Conservation (phyloP, 1,140 invertebrate genomes). For the Varroa destructor region DNA sequence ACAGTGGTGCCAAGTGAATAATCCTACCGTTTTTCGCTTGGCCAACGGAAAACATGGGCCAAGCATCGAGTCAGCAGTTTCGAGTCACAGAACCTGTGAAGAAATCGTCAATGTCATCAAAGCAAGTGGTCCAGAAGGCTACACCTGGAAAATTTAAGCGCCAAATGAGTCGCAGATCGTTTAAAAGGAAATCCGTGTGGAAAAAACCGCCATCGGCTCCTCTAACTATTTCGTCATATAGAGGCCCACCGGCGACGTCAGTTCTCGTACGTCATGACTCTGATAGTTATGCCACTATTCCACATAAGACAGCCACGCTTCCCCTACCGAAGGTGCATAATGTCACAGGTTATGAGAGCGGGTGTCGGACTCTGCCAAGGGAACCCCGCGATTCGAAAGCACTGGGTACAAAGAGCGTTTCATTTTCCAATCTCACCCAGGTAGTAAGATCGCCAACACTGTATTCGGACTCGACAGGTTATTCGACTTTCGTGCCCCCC, state of each 20-base stretch:
- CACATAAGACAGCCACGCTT: neutral
- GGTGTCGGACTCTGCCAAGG: constrained; percentile 83
- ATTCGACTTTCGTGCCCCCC: constrained; percentile 20
- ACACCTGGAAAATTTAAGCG: constrained; percentile 10
- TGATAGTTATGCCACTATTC: neutral
- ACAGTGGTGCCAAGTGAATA: neutral
- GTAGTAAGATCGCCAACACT: constrained; percentile 24
- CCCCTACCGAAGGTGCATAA: constrained; percentile 14
- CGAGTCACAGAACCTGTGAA: constrained; percentile 16
- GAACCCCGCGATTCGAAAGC: constrained; percentile 53
- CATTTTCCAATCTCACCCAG: constrained; percentile 22
- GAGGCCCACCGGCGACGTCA: too few relatives aligned
- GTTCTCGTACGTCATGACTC: too few relatives aligned
- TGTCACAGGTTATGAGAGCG: constrained; percentile 40
- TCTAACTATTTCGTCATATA: neutral
- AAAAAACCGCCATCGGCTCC: constrained; percentile 6
- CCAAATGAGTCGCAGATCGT: constrained; percentile 8
- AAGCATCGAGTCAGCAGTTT: constrained; percentile 10
- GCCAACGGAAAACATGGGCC: neutral
- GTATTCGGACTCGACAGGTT: constrained; percentile 25
- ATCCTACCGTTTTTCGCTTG: too few relatives aligned
- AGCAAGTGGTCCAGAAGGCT: constrained; percentile 14
- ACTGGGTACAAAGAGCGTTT: constrained; percentile 13
- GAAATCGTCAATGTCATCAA: neutral
- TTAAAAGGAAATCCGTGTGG: neutral